Conservation (phyloP, 2,888 invertebrate species). For the Lasioglossum lativentre region DNA sequence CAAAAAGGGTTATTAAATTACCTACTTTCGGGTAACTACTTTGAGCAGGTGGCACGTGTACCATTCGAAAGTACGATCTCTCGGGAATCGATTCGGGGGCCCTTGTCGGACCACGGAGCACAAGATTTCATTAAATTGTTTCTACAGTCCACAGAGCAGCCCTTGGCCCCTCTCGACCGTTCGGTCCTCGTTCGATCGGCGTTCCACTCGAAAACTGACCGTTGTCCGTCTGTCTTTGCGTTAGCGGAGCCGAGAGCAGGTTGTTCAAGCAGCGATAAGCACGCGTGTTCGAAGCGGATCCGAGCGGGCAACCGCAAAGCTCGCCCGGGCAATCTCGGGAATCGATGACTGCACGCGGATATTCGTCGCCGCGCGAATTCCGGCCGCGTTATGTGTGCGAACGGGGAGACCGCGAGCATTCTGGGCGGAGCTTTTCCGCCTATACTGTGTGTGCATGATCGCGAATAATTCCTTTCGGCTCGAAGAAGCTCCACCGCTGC, state of each 20-base stretch:
- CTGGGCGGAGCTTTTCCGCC: slow-evolving; percentile 1
- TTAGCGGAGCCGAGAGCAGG: neutral
- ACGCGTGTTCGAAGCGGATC: slow-evolving; percentile 7
- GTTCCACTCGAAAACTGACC: neutral
- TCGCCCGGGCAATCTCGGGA: slow-evolving; percentile 40
- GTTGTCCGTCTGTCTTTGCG: neutral
- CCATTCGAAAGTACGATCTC: neutral
- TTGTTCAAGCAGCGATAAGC: neutral
- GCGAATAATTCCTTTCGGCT: slow-evolving; percentile 35
- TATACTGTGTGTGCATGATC: neutral
- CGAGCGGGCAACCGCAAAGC: slow-evolving; percentile 2
- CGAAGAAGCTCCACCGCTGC: neutral
- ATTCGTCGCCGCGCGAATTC: slow-evolving; percentile 24
- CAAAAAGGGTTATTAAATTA: neutral
- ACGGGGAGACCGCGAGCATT: slow-evolving; percentile 31
- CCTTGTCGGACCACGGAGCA: neutral
- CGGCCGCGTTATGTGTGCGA: slow-evolving; percentile 53
- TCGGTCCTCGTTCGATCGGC: neutral
- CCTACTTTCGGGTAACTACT: neutral
- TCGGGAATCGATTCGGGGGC: neutral
- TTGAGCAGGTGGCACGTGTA: neutral
- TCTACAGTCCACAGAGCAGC: neutral
- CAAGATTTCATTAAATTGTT: slow-evolving; percentile 18
- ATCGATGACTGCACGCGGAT: slow-evolving; percentile 62
- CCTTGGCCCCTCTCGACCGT: neutral